Evolutionary conservation across 2,113 vertebrate genomes (phyloP).

Genomic region (Copsychus sechellarum): DNA sequence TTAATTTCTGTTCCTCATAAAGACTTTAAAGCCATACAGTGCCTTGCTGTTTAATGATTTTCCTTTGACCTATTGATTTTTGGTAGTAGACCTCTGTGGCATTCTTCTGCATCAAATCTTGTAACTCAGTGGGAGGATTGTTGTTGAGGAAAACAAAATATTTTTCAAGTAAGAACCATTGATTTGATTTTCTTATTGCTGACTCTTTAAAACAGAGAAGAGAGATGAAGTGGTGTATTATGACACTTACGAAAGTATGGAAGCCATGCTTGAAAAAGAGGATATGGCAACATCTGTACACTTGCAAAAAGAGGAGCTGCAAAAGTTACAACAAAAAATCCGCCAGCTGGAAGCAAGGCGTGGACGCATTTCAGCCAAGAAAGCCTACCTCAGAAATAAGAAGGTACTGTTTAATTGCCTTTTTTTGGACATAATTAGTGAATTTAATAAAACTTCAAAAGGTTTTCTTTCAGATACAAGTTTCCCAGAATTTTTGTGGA

Average conservation of each 20-base stretch:
- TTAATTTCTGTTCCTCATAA: not conserved
- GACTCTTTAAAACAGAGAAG: slow-evolving; percentile 74
- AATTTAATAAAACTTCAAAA: not conserved
- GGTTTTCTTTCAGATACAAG: not conserved
- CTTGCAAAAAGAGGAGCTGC: slow-evolving; percentile 85
- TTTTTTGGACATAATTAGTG: not conserved
- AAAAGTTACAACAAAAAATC: slow-evolving; percentile 87
- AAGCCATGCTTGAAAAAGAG: slow-evolving; percentile 90
- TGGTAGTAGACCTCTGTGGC: not conserved
- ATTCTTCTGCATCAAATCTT: not conserved
- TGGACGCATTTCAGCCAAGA: slow-evolving; percentile 95
- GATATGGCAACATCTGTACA: slow-evolving; percentile 72
- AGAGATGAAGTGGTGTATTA: slow-evolving; percentile 97
- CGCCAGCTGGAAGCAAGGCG: slow-evolving; percentile 93
- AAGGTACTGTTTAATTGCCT: slow-evolving; percentile 78
- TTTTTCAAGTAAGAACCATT: not conserved
- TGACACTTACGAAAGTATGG: slow-evolving; percentile 94
- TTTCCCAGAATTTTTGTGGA: not conserved
- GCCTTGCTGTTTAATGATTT: not conserved
- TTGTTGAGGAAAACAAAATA: not conserved
- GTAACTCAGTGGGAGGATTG: not conserved
- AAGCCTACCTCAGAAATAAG: slow-evolving; percentile 99
- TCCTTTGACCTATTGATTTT: not conserved
- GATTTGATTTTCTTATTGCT: not conserved
- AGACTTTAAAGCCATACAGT: not conserved